Conservation (phyloP, 2,888 invertebrate genomes). For the Anodontia alba region DNA sequence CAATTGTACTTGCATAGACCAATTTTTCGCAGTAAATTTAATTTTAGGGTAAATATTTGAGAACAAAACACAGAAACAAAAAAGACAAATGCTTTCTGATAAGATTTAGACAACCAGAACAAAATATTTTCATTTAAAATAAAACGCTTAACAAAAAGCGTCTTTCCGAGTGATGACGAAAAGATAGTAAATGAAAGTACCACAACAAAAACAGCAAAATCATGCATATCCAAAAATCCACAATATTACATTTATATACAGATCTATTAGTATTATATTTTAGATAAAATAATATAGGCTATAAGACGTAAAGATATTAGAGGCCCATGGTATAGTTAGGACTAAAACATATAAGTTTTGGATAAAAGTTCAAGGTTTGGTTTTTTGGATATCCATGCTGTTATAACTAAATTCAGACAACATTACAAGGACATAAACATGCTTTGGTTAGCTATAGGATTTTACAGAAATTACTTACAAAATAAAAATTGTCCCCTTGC, state of each 20-base stretch:
- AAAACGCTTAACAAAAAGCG: no score
- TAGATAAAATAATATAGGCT: no score
- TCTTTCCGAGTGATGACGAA: no score
- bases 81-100: no score
- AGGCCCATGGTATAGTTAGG: constrained; percentile 11
- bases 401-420: background rate
- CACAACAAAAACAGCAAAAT: background rate
- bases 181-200: no score
- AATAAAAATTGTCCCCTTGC: constrained; percentile 62
- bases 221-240: constrained; percentile 19
- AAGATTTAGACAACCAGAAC: no score
- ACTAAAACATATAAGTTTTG: background rate
- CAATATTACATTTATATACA: constrained; percentile 4
- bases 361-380: no score
- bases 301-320: background rate
- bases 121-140: no score
- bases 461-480: constrained; percentile 55
- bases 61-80: no score
- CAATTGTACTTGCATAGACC: no score
- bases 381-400: constrained; percentile 14
- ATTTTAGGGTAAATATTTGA: no score
- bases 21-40: no score
- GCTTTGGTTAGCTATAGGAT: background rate
- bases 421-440: background rate
- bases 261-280: background rate